phyloP scores from a whole-genome alignment of 1,140 invertebrate genomes.

The Scaptomyza graminum region DNA sequence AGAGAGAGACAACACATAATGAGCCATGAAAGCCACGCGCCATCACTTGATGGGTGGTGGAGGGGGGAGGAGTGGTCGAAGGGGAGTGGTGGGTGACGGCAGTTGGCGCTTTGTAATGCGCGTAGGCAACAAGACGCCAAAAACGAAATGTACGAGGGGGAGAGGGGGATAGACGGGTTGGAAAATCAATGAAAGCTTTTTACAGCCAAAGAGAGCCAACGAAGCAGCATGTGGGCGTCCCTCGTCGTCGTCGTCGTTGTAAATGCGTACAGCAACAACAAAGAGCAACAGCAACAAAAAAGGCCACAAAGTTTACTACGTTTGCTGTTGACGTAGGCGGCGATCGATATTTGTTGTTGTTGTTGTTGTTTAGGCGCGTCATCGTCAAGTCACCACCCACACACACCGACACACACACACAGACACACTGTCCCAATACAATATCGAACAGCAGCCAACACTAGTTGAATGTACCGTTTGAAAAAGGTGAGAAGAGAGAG shows the following conservation, averaged over 20 bases:
- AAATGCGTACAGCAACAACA: constrained; percentile 36
- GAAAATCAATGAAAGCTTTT: constrained; percentile 57
- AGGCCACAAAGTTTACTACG: constrained; percentile 65
- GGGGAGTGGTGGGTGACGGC: no score
- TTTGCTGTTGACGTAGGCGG: constrained; percentile 80
- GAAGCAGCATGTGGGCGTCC: constrained; percentile 13
- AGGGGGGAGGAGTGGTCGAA: not conserved
- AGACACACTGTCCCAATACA: no score
- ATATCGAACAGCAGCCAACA: constrained; percentile 4
- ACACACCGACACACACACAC: not conserved
- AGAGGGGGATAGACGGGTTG: not conserved
- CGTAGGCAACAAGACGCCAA: constrained; percentile 45
- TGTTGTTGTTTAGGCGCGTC: constrained; percentile 25
- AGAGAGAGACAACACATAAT: constrained; percentile 41
- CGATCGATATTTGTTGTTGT: constrained; percentile 62
- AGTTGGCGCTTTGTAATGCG: constrained; percentile 29
- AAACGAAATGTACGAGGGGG: constrained; percentile 26
- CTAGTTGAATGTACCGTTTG: constrained; percentile 33
- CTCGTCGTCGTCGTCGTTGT: not conserved
- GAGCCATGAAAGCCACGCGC: constrained; percentile 72
- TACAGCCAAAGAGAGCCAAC: not conserved
- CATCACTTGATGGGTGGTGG: constrained; percentile 38
- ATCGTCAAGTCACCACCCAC: constrained; percentile 25
- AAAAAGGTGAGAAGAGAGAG: not conserved
- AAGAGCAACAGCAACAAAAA: not conserved